Base-by-base conservation (phyloP, 2,888 invertebrate genomes). In the Andricus quercusramuli region DNA sequence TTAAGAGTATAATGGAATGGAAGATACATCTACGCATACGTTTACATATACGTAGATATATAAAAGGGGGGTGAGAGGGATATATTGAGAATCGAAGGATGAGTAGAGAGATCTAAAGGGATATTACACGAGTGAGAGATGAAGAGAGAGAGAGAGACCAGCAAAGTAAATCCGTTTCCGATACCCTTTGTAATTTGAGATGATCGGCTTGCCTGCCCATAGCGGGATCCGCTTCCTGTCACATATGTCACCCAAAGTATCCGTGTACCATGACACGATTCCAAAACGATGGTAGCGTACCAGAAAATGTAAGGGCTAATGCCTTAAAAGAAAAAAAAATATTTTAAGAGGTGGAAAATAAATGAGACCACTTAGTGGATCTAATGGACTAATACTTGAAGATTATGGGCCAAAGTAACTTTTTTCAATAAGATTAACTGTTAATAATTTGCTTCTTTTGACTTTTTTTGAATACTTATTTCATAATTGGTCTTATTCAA, bases 111-210 rank as follows among this genome's bases (percentile, higher is more conserved):
- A 20, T 47, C 67, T 59, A 70, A 51, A 70, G 51, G 25, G 70
- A 70, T 74, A 74, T 74, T 56, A 74, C 13, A 56, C 32, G 29
- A 51, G 32, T 51, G 56, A 29, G 74, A 74, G 29, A 51, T 68
- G 22, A 44, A 44, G 51, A 29, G 32, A 74, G 56, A 74, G 29
- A 20, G 29, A 84, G 79, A 84, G 82, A 84, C 88, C 85, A 87
- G 77, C 84, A 86, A 88, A 86, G 88, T 89, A 92, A 91, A 91
- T 91, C 91, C 91, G 89, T 89, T 91, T 90, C 88, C 90, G 89
- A 92, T 92, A 91, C 91, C 91, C 91, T 92, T 92, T 92, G 92
- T 92, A 92, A 92, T 92, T 92, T 90, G 92, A 92, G 92, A 92
- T 91, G 91, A 92, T 92, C 91, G 90, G 91, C 91, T 91, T 91